Conservation (phyloP, 2,113 vertebrate species). For the Peromyscus leucopus region DNA sequence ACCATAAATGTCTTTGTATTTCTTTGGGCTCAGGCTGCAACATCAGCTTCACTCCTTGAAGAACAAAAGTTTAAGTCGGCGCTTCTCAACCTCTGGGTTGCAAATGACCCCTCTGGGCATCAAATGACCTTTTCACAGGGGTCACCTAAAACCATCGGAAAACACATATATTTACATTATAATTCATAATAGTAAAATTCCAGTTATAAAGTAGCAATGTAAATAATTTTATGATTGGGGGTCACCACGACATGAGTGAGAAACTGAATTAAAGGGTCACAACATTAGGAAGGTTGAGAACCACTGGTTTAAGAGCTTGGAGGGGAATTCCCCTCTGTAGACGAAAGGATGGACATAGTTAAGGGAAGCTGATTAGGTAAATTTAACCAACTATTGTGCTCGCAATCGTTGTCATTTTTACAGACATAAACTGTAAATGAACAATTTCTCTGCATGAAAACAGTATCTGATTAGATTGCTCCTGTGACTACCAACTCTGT, state of each 20-base stretch:
- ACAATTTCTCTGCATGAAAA: constrained; percentile 1
- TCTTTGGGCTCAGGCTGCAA: not conserved
- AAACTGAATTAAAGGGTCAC: not conserved
- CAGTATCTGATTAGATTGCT: not conserved
- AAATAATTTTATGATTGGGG: not conserved
- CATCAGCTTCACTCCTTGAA: constrained; percentile 10
- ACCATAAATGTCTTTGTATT: not conserved
- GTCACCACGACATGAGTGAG: not conserved
- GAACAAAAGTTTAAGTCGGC: not conserved
- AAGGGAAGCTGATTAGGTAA: constrained; percentile 29
- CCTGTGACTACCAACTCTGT: not conserved
- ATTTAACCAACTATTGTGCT: constrained; percentile 1
- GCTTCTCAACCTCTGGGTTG: not conserved
- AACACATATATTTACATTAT: not conserved
- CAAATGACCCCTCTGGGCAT: too few relatives aligned
- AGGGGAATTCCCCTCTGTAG: constrained; percentile 16
- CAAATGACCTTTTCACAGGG: not conserved
- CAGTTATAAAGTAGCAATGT: not conserved
- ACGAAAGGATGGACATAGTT: constrained; percentile 26
- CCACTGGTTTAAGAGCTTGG: constrained; percentile 9
- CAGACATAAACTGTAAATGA: not conserved
- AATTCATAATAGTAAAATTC: not conserved
- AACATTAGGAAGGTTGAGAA: not conserved
- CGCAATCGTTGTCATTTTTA: constrained; percentile 51
- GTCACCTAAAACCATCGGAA: not conserved